Percentiles rank a stretch among this genome's conserved stretches.
These are phyloP conservation scores for Meles meles DNA, from an alignment of 2,113 vertebrate genomes.

Conservation along the genomic window DNA sequence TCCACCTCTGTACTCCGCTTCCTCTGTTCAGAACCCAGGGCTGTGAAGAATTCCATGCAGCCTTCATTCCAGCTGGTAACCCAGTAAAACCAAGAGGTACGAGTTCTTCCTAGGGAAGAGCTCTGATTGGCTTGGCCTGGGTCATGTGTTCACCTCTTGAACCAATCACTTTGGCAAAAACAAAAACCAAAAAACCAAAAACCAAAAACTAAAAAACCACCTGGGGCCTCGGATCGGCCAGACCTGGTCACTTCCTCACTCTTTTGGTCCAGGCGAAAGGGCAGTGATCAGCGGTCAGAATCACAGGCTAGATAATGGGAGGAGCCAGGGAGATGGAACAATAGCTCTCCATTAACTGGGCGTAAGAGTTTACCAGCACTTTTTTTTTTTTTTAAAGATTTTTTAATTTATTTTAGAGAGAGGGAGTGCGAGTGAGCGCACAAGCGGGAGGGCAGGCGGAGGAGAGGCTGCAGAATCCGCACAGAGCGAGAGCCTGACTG, in stretches of 20 bases:
- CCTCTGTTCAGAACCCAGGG: not conserved
- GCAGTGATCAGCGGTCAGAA: not conserved
- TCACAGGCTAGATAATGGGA: not conserved
- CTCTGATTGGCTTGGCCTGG: not conserved
- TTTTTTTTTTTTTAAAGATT: not conserved
- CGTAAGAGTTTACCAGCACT: too few relatives aligned
- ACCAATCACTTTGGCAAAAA: not conserved
- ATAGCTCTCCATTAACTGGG: not conserved
- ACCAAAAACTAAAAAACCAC: too few relatives aligned
- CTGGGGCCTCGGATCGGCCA: not conserved
- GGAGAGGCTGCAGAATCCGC: not conserved
- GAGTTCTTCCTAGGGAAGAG: not conserved
- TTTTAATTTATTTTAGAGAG: not conserved
- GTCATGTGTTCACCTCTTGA: not conserved
- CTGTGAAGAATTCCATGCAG: not conserved
- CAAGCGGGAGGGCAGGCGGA: not conserved
- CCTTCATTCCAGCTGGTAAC: not conserved
- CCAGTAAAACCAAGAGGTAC: not conserved
- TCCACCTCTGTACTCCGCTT: not conserved
- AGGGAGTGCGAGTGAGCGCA: not conserved
- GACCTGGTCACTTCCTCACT: not conserved
- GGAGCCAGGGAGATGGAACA: not conserved
- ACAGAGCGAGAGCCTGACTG: not conserved
- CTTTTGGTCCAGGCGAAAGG: not conserved
- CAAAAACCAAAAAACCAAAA: not conserved